Evolutionary conservation across 2,113 vertebrate species (phyloP).

Genomic region (Ptychochromis oligacanthus): DNA sequence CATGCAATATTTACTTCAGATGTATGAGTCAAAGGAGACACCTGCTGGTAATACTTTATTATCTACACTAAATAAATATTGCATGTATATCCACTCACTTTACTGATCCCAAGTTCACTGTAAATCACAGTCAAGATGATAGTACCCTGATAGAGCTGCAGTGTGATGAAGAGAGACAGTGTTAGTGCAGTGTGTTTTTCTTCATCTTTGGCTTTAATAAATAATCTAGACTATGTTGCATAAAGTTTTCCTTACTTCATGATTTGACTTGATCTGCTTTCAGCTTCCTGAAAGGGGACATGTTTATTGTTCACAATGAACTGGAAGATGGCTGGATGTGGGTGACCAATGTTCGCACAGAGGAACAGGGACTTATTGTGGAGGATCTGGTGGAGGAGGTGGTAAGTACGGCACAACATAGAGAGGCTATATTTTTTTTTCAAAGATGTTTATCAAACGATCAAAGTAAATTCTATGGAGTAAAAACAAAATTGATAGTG

Average conservation of each 20-base stretch:
- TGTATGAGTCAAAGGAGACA: conserved; percentile 44
- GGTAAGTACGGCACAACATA: conserved; percentile 82
- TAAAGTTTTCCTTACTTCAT: background rate
- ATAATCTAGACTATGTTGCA: background rate
- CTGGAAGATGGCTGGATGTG: conserved; percentile 99
- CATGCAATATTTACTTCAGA: background rate
- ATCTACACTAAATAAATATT: background rate
- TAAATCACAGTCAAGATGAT: background rate
- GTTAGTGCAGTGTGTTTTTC: background rate
- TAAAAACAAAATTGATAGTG: background rate
- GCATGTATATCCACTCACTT: background rate
- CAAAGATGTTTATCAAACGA: background rate
- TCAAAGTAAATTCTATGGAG: background rate
- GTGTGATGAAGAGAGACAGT: background rate
- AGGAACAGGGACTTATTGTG: conserved; percentile 98
- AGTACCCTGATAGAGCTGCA: background rate
- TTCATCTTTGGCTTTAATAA: no score
- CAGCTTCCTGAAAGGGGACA: conserved; percentile 99
- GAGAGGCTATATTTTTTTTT: background rate
- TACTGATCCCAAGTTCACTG: background rate
- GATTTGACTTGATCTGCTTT: conserved; percentile 17
- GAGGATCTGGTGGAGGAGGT: conserved; percentile 97
- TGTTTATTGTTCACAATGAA: conserved; percentile 99
- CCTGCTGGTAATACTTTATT: conserved; percentile 57
- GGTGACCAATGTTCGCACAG: conserved; percentile 96